Evolutionary conservation across 2,888 invertebrate genomes (phyloP).

Genomic region (Neuroscelio doddi): DNA sequence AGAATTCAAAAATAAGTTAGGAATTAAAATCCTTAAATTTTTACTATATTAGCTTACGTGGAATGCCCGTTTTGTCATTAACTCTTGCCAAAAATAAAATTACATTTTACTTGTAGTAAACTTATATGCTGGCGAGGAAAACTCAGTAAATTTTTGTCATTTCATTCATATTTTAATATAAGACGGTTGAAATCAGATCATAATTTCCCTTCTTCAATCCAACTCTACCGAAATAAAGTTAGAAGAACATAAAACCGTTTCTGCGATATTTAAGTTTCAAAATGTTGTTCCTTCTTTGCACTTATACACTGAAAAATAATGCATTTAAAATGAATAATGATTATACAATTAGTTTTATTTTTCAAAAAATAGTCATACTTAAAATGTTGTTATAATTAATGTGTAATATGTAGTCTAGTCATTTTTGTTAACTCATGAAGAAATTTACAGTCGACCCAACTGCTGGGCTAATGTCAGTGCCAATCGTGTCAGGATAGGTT

Average conservation of each 20-base stretch:
- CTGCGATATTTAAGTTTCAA: too few relatives aligned
- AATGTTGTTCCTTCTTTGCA: too few relatives aligned
- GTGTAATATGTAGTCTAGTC: too few relatives aligned
- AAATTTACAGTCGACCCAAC: too few relatives aligned
- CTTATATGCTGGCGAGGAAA: not conserved
- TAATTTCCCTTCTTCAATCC: conserved; percentile 3
- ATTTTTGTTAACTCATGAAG: too few relatives aligned
- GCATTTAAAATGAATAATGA: too few relatives aligned
- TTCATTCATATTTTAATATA: conserved; percentile 3
- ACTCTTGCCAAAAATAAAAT: conserved; percentile 2
- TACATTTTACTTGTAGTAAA: conserved; percentile 1
- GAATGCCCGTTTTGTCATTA: not conserved
- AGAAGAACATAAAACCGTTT: not conserved
- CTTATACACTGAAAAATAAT: too few relatives aligned
- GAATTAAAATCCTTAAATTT: not conserved
- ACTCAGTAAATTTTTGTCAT: not conserved
- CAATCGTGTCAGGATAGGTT: too few relatives aligned
- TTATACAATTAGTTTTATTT: too few relatives aligned
- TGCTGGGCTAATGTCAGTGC: too few relatives aligned
- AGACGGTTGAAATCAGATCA: conserved; percentile 3
- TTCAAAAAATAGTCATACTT: too few relatives aligned
- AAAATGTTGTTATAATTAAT: too few relatives aligned
- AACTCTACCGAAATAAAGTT: not conserved
- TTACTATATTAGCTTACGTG: not conserved
- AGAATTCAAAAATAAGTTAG: not conserved